Percentiles rank a stretch among this genome's conserved stretches.
Conservation (phyloP, 2,888 invertebrate genomes). For the Drosophila borealis region DNA sequence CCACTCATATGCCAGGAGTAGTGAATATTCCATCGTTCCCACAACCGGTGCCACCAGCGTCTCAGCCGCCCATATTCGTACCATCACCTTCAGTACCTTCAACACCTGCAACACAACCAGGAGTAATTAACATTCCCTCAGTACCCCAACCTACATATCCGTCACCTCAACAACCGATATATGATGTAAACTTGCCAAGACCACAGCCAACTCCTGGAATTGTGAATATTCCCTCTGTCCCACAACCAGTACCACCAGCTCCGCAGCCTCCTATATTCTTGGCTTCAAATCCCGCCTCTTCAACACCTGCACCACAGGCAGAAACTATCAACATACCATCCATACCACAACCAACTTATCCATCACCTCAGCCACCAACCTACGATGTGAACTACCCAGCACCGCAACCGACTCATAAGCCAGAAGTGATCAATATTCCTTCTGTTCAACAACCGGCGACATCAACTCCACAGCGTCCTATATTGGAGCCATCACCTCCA, state of each 20-base stretch:
- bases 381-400: slow-evolving; percentile 40
- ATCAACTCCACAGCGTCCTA: slow-evolving; percentile 17
- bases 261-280: slow-evolving; percentile 27
- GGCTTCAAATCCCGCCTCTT: slow-evolving; percentile 1
- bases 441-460: slow-evolving; percentile 32
- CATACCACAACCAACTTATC: slow-evolving; percentile 37
- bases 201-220: slow-evolving; percentile 23
- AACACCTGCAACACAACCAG: slow-evolving; percentile 27
- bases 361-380: slow-evolving; percentile 28
- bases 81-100: slow-evolving; percentile 6
- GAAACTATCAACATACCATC: slow-evolving; percentile 39
- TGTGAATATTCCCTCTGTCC: slow-evolving; percentile 40
- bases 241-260: slow-evolving; percentile 13
- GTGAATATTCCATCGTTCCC: slow-evolving; percentile 42
- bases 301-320: slow-evolving; percentile 16
- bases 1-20: slow-evolving; percentile 23
- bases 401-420: slow-evolving; percentile 16
- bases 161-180: slow-evolving; percentile 14
- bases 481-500: slow-evolving; percentile 22
- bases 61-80: slow-evolving; percentile 27
- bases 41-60: slow-evolving; percentile 6
- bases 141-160: slow-evolving; percentile 29
- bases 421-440: slow-evolving; percentile 54
- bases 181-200: slow-evolving; percentile 54
- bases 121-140: slow-evolving; percentile 33